Base-by-base conservation (phyloP, 2,888 invertebrate species). In the Rhingia rostrata region DNA sequence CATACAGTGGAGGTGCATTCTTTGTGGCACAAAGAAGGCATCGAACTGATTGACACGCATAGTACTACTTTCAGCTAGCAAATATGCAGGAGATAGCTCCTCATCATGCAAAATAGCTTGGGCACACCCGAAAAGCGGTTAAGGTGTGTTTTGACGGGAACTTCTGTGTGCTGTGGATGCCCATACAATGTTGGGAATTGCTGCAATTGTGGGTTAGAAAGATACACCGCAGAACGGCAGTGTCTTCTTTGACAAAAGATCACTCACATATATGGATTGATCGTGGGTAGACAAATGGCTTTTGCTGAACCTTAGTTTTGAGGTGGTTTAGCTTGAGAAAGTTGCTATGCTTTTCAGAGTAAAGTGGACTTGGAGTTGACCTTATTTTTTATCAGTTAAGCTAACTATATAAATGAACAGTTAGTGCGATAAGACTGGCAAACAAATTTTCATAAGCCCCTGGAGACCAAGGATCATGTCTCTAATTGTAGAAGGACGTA, bases 71-170 rank as follows among this genome's bases (percentile, higher is more conserved):
- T 6, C 4, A 47, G 35, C 22, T 35, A 35, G 4, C 32, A 14
- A 10, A 14, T 35, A 6, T 32, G 51, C 10, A 4, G 39, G 39
- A 39, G 45, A 45, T 63, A 41, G 58, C 33, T 74, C 22, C 47
- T 66, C 41, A 60, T 33, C n/a, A 51, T 66, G 66, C 69, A 75
- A 9, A 74, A 73, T 58, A 49, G 51, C 58, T 14, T 10, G n/a
- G 77, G 69, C 77, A 70, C 77, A 70, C 77, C 77, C 69, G 61
- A 70, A 78, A 63, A 45, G 61, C 56, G 61, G 77, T 70, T 63
- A 56, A 63, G 77, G 77, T 78, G 77, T 49, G 77, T 10, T 67
- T n/a, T 6, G 35, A 3, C 53, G 22, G 45, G 35, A 63, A 56
- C 64, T 64, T 37, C 51, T 60, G 75, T 66, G 49, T 45, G 5